These are phyloP conservation scores for Thecocarcelia acutangulata DNA, from an alignment of 2,888 invertebrate species.

Conservation along the genomic window DNA sequence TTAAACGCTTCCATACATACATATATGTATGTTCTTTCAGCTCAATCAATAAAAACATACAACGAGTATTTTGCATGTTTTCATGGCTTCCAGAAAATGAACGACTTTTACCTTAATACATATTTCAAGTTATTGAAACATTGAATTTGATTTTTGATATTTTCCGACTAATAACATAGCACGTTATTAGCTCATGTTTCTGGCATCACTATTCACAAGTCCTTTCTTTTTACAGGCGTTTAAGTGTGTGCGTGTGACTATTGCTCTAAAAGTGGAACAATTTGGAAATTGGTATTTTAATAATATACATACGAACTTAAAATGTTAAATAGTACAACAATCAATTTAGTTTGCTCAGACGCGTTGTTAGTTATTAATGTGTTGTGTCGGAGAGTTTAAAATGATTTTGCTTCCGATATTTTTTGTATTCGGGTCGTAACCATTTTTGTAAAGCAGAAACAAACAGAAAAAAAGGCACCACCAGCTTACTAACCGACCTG, in stretches of 20 bases:
- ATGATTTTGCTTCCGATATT: constrained; percentile 48
- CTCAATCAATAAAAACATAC: too few relatives aligned
- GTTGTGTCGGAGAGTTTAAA: background rate
- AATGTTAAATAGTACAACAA: constrained; percentile 34
- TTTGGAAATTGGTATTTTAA: constrained; percentile 36
- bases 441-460: constrained; percentile 53
- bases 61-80: too few relatives aligned
- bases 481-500: constrained; percentile 60
- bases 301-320: constrained; percentile 8
- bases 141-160: too few relatives aligned
- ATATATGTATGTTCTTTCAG: too few relatives aligned
- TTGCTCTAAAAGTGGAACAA: constrained; percentile 33
- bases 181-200: background rate
- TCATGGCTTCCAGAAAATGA: too few relatives aligned
- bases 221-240: constrained; percentile 14
- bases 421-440: constrained; percentile 65
- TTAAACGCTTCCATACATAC: too few relatives aligned
- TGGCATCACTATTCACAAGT: background rate
- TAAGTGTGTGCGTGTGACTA: constrained; percentile 1
- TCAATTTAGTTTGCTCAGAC: constrained; percentile 58
- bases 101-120: too few relatives aligned
- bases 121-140: too few relatives aligned
- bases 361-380: constrained; percentile 40
- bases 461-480: constrained; percentile 47
- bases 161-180: too few relatives aligned